Evolutionary conservation across 2,797 vertebrate species (phyloP), one percentile per base, ranked within the genome.

Genomic region (Lindbergichthys nudifrons): DNA sequence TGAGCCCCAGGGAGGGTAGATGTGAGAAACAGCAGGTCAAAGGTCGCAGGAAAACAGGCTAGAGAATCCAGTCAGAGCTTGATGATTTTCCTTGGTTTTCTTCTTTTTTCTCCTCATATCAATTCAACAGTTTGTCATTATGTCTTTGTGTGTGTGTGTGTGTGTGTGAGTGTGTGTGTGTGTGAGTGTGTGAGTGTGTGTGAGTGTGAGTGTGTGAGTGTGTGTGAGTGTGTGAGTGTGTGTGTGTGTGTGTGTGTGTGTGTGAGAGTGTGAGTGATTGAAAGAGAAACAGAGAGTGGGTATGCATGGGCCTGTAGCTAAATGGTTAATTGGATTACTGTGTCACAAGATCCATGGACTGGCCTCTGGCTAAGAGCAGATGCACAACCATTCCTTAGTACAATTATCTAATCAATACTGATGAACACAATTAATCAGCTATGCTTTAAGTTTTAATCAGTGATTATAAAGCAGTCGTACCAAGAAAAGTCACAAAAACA

Each of bases 241-340:
- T 18, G n/a, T 50, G 36, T 57, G 48, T 3, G 30, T 36, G 42
- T 57, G 51, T 42, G 41, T 46, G 51, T 46, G 57, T 73, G 57
- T 15, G 60, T 62, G 67, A 41, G 26, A 26, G 41, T 14, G 12
- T 26, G 23, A 19, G 61, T 73, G 72, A 83, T 36, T 85, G 77
- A 80, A 61, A 43, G 62, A 76, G 54, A 81, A 80, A 71, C 63
- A 61, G 62, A 76, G 70, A 58, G 75, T 69, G 67, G 54, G 60
- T 73, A 74, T 79, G 81, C 83, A 73, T 70, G 78, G 67, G 80
- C 77, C 73, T 82, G 86, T 70, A 84, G 77, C 87, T 89, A 89
- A 93, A 87, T 82, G 81, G 88, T 83, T 91, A 92, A 93, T 92
- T 91, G 90, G 92, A 93, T 93, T 93, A 93, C 26, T 52, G 82